These are phyloP conservation scores for Epinotia bilunana DNA, from an alignment of 2,888 invertebrate species.

Conservation along the genomic window DNA sequence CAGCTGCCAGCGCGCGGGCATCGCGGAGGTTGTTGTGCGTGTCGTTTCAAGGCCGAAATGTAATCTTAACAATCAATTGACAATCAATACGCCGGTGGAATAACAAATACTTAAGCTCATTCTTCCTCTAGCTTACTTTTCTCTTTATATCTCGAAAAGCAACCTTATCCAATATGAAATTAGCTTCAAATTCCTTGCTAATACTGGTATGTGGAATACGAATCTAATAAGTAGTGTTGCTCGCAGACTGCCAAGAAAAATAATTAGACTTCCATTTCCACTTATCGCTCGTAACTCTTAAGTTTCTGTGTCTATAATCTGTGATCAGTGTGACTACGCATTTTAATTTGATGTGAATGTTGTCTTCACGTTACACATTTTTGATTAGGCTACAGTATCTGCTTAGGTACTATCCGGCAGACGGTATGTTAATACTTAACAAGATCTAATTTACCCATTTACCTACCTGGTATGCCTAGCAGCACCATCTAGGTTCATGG, in stretches of 20 bases:
- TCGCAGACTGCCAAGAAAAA: not conserved
- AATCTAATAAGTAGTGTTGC: not conserved
- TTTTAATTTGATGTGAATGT: not conserved
- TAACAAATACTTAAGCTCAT: not conserved
- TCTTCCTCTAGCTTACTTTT: not conserved
- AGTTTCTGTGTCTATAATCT: not conserved
- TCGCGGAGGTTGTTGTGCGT: too few species aligned
- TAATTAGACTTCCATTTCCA: conserved; percentile 7
- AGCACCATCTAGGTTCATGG: too few species aligned
- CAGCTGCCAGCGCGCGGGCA: too few species aligned
- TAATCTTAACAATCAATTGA: not conserved
- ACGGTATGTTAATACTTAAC: too few species aligned
- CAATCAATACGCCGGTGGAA: not conserved
- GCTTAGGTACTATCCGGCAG: too few species aligned
- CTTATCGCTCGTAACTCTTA: not conserved
- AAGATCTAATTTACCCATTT: too few species aligned
- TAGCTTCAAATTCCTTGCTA: not conserved
- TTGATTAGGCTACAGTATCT: too few species aligned
- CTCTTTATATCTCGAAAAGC: not conserved
- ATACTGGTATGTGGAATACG: not conserved
- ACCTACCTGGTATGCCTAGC: too few species aligned
- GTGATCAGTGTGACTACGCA: not conserved
- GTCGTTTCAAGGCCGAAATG: too few species aligned
- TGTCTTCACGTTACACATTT: not conserved
- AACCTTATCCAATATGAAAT: not conserved